Percentiles rank a stretch among this genome's conserved stretches.
Evolutionary conservation across 2,888 invertebrate genomes (phyloP).

Genomic region (Apamea anceps): DNA sequence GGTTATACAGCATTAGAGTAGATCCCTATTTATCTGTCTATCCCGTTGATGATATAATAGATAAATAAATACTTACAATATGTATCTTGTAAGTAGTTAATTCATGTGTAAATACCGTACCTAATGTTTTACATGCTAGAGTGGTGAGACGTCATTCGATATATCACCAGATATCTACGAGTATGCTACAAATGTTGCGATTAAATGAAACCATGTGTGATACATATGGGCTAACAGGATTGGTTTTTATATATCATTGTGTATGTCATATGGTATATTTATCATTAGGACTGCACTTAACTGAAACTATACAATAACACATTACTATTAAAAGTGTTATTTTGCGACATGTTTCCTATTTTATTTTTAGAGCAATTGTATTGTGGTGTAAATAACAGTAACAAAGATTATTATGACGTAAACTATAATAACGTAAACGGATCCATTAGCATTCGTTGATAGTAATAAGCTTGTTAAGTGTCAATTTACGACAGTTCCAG

Average conservation of each 20-base stretch:
- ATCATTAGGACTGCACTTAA: not conserved
- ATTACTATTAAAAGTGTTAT: not conserved
- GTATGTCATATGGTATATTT: not conserved
- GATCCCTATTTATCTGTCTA: conserved; percentile 15
- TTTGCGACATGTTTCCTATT: conserved; percentile 6
- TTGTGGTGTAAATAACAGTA: not conserved
- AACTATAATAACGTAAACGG: conserved; percentile 9
- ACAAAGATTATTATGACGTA: not conserved
- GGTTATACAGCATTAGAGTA: conserved; percentile 4
- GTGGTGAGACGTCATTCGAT: conserved; percentile 28
- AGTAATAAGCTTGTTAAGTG: conserved; percentile 54
- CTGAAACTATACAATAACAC: not conserved
- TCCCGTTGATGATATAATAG: conserved; percentile 24
- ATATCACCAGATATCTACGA: conserved; percentile 31
- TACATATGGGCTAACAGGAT: conserved; percentile 42
- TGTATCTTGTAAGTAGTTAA: conserved; percentile 31
- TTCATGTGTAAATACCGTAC: conserved; percentile 45
- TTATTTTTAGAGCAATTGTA: not conserved
- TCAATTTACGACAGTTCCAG: conserved; percentile 62
- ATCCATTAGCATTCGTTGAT: conserved; percentile 45
- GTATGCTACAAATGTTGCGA: conserved; percentile 22
- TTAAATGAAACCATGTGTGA: conserved; percentile 42
- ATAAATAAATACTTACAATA: conserved; percentile 43
- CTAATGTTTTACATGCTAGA: conserved; percentile 38
- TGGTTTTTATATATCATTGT: not conserved